These are phyloP conservation scores for Vidua chalybeata DNA, from an alignment of 2,113 vertebrate species.

Conservation along the genomic window DNA sequence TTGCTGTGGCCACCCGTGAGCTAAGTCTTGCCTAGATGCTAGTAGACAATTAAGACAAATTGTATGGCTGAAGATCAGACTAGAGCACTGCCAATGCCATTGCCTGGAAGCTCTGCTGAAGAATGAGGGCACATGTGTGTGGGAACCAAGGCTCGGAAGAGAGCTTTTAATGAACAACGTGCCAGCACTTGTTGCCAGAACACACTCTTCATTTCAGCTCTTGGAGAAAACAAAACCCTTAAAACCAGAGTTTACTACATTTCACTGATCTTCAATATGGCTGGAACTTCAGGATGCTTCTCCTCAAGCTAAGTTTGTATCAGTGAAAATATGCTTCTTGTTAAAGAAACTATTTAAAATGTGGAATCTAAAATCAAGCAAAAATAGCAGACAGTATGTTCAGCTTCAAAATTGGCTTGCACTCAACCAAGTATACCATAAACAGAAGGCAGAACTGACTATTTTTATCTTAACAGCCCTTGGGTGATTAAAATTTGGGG, in stretches of 20 bases:
- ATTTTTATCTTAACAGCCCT: slow-evolving; percentile 81
- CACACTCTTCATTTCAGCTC: slow-evolving; percentile 76
- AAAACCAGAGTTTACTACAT: slow-evolving; percentile 79
- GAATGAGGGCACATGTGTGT: slow-evolving; percentile 61
- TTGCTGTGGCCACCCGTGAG: slow-evolving; percentile 71
- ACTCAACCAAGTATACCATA: slow-evolving; percentile 80
- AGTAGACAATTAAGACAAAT: slow-evolving; percentile 65
- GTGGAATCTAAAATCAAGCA: slow-evolving; percentile 83
- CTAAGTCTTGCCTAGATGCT: slow-evolving; percentile 71
- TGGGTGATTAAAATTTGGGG: slow-evolving; percentile 81
- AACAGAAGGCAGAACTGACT: slow-evolving; percentile 79
- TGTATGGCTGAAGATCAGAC: slow-evolving; percentile 70
- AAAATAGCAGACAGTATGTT: slow-evolving; percentile 83
- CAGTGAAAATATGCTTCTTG: slow-evolving; percentile 80
- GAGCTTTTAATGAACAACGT: slow-evolving; percentile 64
- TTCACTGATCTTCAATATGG: slow-evolving; percentile 78
- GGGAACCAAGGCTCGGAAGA: slow-evolving; percentile 62
- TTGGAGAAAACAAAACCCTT: slow-evolving; percentile 76
- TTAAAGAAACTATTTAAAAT: slow-evolving; percentile 82
- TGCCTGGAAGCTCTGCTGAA: slow-evolving; percentile 67
- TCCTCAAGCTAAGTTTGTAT: slow-evolving; percentile 81
- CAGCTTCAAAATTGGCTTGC: slow-evolving; percentile 78
- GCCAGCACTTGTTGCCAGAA: slow-evolving; percentile 74
- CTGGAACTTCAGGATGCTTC: slow-evolving; percentile 78
- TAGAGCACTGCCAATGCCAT: slow-evolving; percentile 67